Evolutionary conservation across 2,113 vertebrate genomes (phyloP), one percentile per base, ranked within the genome.

Genomic region (Syngnathus scovelli): DNA sequence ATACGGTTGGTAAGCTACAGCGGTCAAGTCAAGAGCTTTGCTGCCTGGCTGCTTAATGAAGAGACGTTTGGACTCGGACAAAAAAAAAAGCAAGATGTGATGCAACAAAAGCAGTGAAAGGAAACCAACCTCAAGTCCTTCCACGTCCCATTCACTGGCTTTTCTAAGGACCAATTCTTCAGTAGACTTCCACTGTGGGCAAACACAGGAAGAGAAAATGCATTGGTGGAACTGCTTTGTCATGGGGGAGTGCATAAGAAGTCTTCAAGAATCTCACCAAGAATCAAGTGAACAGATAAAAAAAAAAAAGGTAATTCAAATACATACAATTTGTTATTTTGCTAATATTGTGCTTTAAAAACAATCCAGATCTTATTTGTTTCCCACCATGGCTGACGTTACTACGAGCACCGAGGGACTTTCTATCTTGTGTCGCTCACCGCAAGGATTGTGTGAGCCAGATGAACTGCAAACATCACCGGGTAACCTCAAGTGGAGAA

Each of bases 1-100:
- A 66, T 62, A 41, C 80, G 74, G 9, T 48, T 1, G 72, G 78
- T 56, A 68, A 73, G 80, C 86, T 78, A 85, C 70, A 27, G 72
- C 83, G 74, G 77, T 76, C 77, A 79, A 81, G 83, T 89, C 84
- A 90, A 91, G 88, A 76, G 85, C 78, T 71, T 79, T 81, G 69
- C 74, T 77, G 77, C 80, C 82, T 86, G 83, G 85, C 84, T 80
- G 74, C 82, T 86, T 92, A 91, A 92, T 91, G 84, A 89, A 87
- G 76, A 86, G 78, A 89, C 77, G 70, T 87, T 84, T 46, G 21
- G 73, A 78, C 61, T 64, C 68, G 66, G 82, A 85, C 44, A 48
- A 46, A 76, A 83, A 88, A 51, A 36, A 27, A 23, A 27, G 21
- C 85, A 67, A 77, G 72, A 78, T 71, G 78, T 85, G 82, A 88